Evolutionary conservation across 2,113 vertebrate genomes (phyloP).

Genomic region (Mastomys natalensis): DNA sequence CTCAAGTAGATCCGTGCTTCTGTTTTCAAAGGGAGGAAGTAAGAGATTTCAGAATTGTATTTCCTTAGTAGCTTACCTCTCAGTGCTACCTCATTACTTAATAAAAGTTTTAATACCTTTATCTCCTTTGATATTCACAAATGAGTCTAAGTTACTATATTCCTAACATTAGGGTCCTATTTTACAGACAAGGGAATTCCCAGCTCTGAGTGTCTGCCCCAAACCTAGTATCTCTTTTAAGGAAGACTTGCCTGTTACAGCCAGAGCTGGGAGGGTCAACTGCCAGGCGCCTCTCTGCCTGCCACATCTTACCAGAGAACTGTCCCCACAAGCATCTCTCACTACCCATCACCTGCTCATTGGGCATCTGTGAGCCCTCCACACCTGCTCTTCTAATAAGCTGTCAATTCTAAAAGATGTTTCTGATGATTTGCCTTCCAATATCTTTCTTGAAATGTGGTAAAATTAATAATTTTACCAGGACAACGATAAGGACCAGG

Average conservation of each 20-base stretch:
- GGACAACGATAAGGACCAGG: not conserved
- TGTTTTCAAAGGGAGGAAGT: not conserved
- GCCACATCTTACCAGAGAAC: not conserved
- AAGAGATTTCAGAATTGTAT: not conserved
- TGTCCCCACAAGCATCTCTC: not conserved
- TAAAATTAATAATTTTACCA: too few relatives aligned
- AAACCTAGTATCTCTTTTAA: not conserved
- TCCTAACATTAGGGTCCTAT: not conserved
- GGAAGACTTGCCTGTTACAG: not conserved
- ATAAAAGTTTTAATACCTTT: not conserved
- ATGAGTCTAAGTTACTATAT: not conserved
- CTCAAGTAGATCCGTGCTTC: not conserved
- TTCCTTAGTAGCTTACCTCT: not conserved
- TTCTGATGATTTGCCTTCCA: not conserved
- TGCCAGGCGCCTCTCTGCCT: not conserved
- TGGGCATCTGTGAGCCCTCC: not conserved
- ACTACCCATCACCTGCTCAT: not conserved
- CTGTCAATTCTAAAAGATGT: not conserved
- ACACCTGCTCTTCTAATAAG: not conserved
- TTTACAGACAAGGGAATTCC: not conserved
- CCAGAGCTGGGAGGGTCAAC: not conserved
- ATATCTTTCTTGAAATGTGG: not conserved
- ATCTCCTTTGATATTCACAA: not conserved
- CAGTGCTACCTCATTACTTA: slow-evolving; percentile 2
- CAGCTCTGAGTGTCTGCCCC: not conserved